Conservation (phyloP, 2,888 invertebrate genomes). For the Eupelmus urozonus region DNA sequence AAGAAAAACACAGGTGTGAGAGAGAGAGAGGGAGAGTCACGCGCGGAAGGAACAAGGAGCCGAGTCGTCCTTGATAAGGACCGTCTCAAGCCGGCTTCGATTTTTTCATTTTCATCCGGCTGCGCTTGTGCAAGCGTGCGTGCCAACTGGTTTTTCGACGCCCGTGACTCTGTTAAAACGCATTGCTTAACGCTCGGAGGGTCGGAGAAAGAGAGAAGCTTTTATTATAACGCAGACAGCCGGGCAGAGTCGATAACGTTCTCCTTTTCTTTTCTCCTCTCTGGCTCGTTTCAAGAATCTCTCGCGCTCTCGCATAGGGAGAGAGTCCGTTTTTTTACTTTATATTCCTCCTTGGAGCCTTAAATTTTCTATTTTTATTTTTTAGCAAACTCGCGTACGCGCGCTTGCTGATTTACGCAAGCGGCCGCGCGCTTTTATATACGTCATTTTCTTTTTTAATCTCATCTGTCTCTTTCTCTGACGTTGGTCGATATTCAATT, state of each 20-base stretch:
- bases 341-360: no score
- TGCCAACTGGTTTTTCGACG: background rate
- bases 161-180: conserved; percentile 3
- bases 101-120: conserved; percentile 15
- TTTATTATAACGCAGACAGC: background rate
- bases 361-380: background rate
- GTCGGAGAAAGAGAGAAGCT: background rate
- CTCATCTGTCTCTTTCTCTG: background rate
- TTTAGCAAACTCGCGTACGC: background rate
- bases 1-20: background rate
- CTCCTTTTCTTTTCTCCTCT: conserved; percentile 13
- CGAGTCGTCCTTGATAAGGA: conserved; percentile 42
- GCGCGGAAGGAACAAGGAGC: background rate
- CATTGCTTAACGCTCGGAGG: conserved; percentile 24
- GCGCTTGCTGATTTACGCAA: no score
- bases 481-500: conserved; percentile 27
- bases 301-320: conserved; percentile 1
- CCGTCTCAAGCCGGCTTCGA: background rate
- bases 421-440: no score
- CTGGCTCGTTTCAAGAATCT: conserved; percentile 25
- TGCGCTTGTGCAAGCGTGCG: background rate
- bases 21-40: background rate
- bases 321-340: no score
- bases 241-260: background rate
- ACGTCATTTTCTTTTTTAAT: no score